Conservation (phyloP, 2,113 vertebrate genomes). For the Canis aureus region DNA sequence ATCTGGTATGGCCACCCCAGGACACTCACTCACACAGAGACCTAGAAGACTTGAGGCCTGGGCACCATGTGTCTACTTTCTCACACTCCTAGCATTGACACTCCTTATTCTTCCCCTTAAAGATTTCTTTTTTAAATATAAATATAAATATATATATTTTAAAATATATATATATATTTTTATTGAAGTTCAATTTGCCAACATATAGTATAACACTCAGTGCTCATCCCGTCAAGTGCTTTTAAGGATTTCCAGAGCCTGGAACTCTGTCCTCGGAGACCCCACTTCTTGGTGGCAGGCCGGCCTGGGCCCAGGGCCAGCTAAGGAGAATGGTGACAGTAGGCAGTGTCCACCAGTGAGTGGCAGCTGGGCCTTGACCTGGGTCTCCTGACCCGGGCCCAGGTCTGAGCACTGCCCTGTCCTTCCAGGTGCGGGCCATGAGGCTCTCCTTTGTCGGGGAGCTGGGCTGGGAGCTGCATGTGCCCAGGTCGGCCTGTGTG, state of each 20-base stretch:
- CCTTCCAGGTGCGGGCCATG: constrained; percentile 93
- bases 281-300: rapidly evolving
- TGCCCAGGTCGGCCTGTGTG: constrained; percentile 91
- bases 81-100: rapidly evolving
- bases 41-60: not conserved
- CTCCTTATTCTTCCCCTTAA: not conserved
- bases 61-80: rapidly evolving
- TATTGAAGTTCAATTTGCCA: too few species aligned
- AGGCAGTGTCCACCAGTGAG: rapidly evolving
- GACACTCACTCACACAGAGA: not conserved
- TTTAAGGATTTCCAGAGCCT: not conserved
- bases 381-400: rapidly evolving
- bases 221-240: too few species aligned
- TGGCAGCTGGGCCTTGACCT: not conserved
- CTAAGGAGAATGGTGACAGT: rapidly evolving
- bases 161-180: too few species aligned
- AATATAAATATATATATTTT: too few species aligned
- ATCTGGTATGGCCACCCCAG: rapidly evolving
- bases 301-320: not conserved
- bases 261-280: rapidly evolving
- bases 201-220: too few species aligned
- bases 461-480: constrained; percentile 98
- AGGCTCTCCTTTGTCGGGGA: constrained; percentile 96
- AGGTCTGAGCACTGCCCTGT: not conserved
- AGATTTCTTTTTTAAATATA: too few species aligned